Evolutionary conservation across 2,113 vertebrate species (phyloP).

Genomic region (Oophaga pumilio): DNA sequence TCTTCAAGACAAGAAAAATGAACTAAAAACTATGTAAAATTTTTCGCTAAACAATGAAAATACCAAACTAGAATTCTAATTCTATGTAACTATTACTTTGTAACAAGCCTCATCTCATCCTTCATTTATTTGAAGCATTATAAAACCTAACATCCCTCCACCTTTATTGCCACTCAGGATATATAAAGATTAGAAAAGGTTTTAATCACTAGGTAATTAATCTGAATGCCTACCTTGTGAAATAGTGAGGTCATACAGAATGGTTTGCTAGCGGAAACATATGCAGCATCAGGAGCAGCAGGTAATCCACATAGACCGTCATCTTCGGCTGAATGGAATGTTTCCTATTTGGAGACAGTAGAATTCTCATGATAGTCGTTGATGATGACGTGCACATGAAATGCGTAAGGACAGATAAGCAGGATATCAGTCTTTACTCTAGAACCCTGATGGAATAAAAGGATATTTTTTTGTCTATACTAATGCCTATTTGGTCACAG

Average conservation of each 20-base stretch:
- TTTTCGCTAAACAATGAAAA: not conserved
- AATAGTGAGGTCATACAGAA: slow-evolving; percentile 24
- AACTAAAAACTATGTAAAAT: not conserved
- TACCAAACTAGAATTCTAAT: too few species aligned
- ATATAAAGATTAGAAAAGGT: not conserved
- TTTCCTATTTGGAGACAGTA: slow-evolving; percentile 30
- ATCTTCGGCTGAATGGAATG: not conserved
- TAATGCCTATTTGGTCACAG: slow-evolving; percentile 45
- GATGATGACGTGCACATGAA: slow-evolving; percentile 66
- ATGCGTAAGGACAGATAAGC: slow-evolving; percentile 64
- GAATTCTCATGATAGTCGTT: slow-evolving; percentile 53
- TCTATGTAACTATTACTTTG: not conserved
- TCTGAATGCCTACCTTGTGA: slow-evolving; percentile 52
- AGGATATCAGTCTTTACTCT: slow-evolving; percentile 64
- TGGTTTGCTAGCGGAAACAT: not conserved
- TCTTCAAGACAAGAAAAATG: not conserved
- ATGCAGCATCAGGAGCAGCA: fast-evolving
- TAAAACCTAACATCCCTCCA: not conserved
- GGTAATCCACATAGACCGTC: not conserved
- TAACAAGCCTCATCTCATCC: not conserved
- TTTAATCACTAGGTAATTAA: not conserved
- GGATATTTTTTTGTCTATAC: slow-evolving; percentile 51
- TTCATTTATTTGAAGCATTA: not conserved
- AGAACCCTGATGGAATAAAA: slow-evolving; percentile 43
- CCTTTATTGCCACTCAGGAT: not conserved